Evolutionary conservation across 2,797 vertebrate genomes (phyloP).

Genomic region (Thaleichthys pacificus): DNA sequence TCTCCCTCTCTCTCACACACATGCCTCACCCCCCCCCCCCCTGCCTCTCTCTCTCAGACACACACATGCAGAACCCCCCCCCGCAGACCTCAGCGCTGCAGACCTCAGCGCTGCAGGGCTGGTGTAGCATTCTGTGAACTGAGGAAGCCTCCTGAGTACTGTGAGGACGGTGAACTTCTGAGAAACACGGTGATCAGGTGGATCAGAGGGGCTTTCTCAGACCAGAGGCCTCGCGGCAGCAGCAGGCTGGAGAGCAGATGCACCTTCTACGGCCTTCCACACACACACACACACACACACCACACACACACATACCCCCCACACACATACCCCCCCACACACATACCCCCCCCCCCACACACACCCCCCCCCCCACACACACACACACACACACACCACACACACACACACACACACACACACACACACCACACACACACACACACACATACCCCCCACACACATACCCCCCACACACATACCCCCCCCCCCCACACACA

Average conservation of each 20-base stretch:
- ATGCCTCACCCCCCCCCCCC: not conserved
- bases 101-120: conserved; percentile 34
- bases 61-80: conserved; percentile 27
- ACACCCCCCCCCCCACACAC: conserved; percentile 13
- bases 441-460: not conserved
- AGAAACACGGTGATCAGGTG: conserved; percentile 7
- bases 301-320: not conserved
- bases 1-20: not conserved
- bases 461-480: too few relatives aligned
- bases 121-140: conserved; percentile 38
- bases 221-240: not conserved
- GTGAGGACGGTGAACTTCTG: conserved; percentile 14
- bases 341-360: not conserved
- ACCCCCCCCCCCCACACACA: too few relatives aligned
- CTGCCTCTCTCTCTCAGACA: conserved; percentile 25
- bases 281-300: not conserved
- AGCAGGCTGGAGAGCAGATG: not conserved
- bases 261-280: not conserved
- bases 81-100: conserved; percentile 40
- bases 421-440: conserved; percentile 44
- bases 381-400: conserved; percentile 33
- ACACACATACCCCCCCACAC: not conserved
- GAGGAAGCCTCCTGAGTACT: conserved; percentile 15
- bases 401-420: conserved; percentile 33
- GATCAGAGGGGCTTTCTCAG: not conserved